Evolutionary conservation across 2,113 vertebrate genomes (phyloP).

Genomic region (Vicugna pacos): DNA sequence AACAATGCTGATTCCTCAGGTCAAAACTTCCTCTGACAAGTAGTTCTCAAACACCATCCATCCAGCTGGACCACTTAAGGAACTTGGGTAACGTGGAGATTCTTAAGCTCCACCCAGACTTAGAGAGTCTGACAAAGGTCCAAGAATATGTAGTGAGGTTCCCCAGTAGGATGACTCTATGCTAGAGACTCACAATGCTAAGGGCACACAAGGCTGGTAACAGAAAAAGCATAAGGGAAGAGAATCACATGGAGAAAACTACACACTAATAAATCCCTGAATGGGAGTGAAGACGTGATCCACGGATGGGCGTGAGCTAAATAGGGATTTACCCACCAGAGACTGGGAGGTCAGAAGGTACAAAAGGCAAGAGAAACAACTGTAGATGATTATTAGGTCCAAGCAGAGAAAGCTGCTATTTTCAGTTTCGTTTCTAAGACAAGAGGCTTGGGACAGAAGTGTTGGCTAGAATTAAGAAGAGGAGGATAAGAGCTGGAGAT

Average conservation of each 20-base stretch:
- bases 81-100: not conserved
- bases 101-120: not conserved
- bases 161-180: not conserved
- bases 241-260: not conserved
- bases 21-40: not conserved
- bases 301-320: not conserved
- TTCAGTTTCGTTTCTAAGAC: not conserved
- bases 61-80: not conserved
- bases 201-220: not conserved
- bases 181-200: not conserved
- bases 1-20: not conserved
- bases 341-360: not conserved
- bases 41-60: not conserved
- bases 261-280: not conserved
- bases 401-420: not conserved
- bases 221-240: not conserved
- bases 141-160: not conserved
- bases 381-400: not conserved
- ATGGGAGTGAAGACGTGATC: not conserved
- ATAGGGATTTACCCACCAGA: not conserved
- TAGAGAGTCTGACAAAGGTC: not conserved
- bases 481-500: not conserved
- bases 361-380: not conserved
- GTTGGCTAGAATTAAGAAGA: not conserved
- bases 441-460: not conserved